phyloP scores from a whole-genome alignment of 2,888 invertebrate species.

The Nebria brevicollis region DNA sequence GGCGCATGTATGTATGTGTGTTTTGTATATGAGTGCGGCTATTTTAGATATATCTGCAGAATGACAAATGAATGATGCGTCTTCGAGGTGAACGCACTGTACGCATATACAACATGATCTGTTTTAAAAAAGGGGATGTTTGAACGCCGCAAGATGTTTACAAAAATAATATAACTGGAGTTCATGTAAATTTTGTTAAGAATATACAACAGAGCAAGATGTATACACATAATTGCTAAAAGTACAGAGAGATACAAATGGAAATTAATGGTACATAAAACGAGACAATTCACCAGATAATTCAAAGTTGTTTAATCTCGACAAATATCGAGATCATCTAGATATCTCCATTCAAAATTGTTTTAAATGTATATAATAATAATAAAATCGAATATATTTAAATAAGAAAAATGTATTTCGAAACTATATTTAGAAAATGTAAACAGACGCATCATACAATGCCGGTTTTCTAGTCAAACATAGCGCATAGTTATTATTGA shows the following conservation, averaged over 20 bases:
- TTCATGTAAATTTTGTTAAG: not conserved
- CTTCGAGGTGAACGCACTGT: constrained; percentile 36
- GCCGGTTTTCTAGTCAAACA: not conserved
- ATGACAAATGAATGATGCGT: constrained; percentile 42
- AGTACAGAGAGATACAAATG: not conserved
- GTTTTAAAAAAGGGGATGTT: constrained; percentile 25
- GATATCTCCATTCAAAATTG: not conserved
- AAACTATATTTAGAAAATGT: not conserved
- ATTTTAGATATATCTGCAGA: constrained; percentile 41
- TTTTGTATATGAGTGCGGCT: constrained; percentile 31
- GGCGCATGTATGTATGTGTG: not conserved
- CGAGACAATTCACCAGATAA: not conserved
- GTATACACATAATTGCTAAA: not conserved
- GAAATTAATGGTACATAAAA: not conserved
- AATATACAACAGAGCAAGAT: not conserved
- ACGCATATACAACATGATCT: constrained; percentile 22
- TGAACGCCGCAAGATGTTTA: constrained; percentile 2
- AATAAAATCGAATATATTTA: too few relatives aligned
- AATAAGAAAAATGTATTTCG: too few relatives aligned
- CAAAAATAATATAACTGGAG: not conserved
- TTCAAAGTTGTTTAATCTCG: not conserved
- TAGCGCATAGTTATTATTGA: not conserved
- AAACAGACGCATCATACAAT: not conserved
- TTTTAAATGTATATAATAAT: not conserved
- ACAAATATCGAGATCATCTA: too few relatives aligned